A percentile compares a stretch with the other conserved stretches of the same genome.
These are phyloP conservation scores for Arnoldichthys spilopterus DNA, from an alignment of 2,797 vertebrate genomes.

Conservation along the genomic window DNA sequence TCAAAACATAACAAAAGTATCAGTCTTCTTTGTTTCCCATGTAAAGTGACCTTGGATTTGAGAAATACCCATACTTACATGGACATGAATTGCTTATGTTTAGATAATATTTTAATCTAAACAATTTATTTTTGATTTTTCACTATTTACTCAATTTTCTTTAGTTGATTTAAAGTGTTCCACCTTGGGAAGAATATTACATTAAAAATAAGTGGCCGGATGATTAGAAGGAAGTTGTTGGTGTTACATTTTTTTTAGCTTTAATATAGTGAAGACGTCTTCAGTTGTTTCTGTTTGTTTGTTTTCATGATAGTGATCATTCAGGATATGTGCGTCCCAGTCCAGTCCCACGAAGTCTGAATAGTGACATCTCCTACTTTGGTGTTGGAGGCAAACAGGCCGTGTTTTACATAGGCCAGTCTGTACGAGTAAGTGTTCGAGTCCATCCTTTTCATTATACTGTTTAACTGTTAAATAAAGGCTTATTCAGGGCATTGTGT, in stretches of 20 bases:
- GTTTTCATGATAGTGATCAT: slow-evolving; percentile 74
- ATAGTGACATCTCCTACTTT: slow-evolving; percentile 96
- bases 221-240: not conserved
- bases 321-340: slow-evolving; percentile 82
- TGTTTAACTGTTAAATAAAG: not conserved
- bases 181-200: too few relatives aligned
- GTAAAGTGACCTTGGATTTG: too few relatives aligned
- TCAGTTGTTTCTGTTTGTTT: slow-evolving; percentile 34
- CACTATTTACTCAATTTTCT: too few relatives aligned
- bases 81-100: too few relatives aligned
- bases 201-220: too few relatives aligned
- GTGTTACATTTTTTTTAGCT: not conserved
- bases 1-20: too few relatives aligned
- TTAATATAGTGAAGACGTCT: not conserved
- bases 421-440: slow-evolving; percentile 77
- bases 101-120: too few relatives aligned
- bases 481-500: not conserved
- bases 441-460: not conserved
- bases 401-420: slow-evolving; percentile 91
- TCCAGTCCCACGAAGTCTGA: slow-evolving; percentile 87
- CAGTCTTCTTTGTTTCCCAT: too few relatives aligned
- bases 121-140: too few relatives aligned
- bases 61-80: too few relatives aligned
- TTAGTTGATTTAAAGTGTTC: too few relatives aligned
- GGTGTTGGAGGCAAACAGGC: slow-evolving; percentile 97